A percentile compares a stretch with the other conserved stretches of the same genome.
Evolutionary conservation across 2,888 invertebrate genomes (phyloP).

Genomic region (Ormyrus pomaceus): DNA sequence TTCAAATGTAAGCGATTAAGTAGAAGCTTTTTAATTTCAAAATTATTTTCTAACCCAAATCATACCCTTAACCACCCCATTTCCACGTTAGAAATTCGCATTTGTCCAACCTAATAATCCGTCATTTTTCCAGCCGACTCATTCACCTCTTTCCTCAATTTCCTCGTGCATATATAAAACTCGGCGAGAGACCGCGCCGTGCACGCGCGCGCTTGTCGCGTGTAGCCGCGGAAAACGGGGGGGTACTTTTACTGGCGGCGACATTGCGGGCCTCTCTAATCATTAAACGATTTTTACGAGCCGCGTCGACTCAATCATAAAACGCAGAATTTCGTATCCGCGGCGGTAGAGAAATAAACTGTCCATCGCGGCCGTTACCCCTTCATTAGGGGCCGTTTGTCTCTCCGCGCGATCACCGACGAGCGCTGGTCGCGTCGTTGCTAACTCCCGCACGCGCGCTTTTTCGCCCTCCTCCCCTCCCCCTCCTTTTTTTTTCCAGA

Average conservation of each 20-base stretch:
- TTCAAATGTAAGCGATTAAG: no score
- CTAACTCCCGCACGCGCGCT: no score
- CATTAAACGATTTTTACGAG: constrained; percentile 60
- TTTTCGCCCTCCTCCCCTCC: no score
- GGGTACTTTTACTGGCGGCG: neutral
- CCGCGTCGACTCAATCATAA: constrained; percentile 55
- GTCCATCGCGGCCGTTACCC: constrained; percentile 29
- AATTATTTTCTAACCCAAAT: no score
- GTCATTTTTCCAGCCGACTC: no score
- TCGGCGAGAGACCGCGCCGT: neutral
- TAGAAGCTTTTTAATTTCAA: no score
- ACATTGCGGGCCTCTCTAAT: constrained; percentile 56
- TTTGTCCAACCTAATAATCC: no score
- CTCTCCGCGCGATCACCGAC: no score
- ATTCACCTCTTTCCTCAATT: no score
- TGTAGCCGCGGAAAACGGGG: neutral
- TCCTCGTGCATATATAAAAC: constrained; percentile 28
- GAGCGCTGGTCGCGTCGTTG: no score
- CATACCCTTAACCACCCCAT: no score
- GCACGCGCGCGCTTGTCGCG: neutral
- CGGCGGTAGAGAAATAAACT: constrained; percentile 6
- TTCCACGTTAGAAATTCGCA: no score
- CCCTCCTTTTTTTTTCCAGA: neutral
- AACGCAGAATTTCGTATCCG: constrained; percentile 45
- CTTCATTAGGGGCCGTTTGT: constrained; percentile 39